phyloP scores from a whole-genome alignment of 2,888 invertebrate genomes.

The Hymenopus coronatus region DNA sequence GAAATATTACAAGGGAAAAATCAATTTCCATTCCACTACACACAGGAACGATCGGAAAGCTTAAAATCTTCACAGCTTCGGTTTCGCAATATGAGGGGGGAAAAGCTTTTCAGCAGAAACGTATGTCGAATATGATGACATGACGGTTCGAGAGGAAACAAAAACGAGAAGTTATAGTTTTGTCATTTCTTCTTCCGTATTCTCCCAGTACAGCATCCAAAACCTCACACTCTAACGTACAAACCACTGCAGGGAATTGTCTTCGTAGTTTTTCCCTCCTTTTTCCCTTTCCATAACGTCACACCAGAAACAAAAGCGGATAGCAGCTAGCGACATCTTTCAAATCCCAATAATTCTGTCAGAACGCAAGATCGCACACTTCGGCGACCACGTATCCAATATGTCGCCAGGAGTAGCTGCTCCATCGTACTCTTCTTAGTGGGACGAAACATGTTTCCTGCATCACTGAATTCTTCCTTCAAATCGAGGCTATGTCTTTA shows the following conservation, averaged over 20 bases:
- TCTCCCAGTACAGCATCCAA: background rate
- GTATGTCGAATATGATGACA: background rate
- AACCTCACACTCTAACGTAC: background rate
- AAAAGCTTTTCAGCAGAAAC: background rate
- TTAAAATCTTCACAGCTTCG: background rate
- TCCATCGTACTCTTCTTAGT: background rate
- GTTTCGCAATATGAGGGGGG: background rate
- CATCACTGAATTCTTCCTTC: background rate
- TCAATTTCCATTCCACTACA: background rate
- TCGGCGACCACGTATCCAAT: conserved; percentile 7
- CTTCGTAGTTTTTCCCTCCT: background rate
- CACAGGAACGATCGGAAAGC: background rate
- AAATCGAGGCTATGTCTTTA: background rate
- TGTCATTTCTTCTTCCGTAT: background rate
- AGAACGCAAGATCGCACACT: conserved; percentile 16
- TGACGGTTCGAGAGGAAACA: background rate
- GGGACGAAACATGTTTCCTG: background rate
- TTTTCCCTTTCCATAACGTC: background rate
- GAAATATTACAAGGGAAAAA: background rate
- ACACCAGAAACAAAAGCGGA: conserved; percentile 10
- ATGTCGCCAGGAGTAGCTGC: background rate
- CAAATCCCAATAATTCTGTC: conserved; percentile 14
- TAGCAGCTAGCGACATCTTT: background rate
- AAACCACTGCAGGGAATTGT: background rate
- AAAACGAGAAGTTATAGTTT: background rate